These are phyloP conservation scores for Euplexia lucipara DNA, from an alignment of 2,888 invertebrate species.

Conservation along the genomic window DNA sequence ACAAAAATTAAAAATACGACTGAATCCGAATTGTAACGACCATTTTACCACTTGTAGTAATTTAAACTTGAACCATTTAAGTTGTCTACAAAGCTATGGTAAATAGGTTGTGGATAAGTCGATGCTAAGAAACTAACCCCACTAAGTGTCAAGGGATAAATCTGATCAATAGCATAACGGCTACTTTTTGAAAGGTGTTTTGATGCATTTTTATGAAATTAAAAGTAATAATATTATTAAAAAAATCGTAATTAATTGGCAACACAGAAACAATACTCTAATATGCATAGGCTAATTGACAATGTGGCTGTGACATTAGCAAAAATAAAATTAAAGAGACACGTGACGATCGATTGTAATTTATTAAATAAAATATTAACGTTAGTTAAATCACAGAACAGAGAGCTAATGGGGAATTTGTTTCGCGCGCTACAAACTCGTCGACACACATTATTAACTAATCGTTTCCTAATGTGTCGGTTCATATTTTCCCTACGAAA, in stretches of 20 bases:
- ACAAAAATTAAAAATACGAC: constrained; percentile 15
- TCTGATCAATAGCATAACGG: constrained; percentile 88
- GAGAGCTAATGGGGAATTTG: constrained; percentile 64
- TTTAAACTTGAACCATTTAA: constrained; percentile 70
- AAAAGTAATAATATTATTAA: constrained; percentile 73
- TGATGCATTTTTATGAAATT: constrained; percentile 88
- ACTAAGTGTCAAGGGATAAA: constrained; percentile 85
- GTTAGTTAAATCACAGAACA: constrained; percentile 82
- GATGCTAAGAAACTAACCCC: constrained; percentile 78
- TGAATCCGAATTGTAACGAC: constrained; percentile 40
- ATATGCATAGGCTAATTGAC: constrained; percentile 91
- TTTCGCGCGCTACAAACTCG: constrained; percentile 35
- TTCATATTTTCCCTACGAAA: constrained; percentile 42
- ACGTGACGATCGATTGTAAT: constrained; percentile 87
- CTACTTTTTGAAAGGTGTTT: constrained; percentile 90
- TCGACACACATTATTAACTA: constrained; percentile 54
- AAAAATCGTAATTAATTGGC: constrained; percentile 88
- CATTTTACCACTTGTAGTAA: constrained; percentile 36
- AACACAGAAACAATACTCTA: constrained; percentile 90
- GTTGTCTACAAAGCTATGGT: constrained; percentile 76
- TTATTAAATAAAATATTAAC: constrained; percentile 80
- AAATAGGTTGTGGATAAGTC: constrained; percentile 78
- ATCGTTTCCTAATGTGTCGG: constrained; percentile 54
- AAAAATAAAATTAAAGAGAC: constrained; percentile 81
- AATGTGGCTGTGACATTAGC: constrained; percentile 91